Base-by-base conservation (phyloP, 2,888 invertebrate species). In the Bellardia pandia region DNA sequence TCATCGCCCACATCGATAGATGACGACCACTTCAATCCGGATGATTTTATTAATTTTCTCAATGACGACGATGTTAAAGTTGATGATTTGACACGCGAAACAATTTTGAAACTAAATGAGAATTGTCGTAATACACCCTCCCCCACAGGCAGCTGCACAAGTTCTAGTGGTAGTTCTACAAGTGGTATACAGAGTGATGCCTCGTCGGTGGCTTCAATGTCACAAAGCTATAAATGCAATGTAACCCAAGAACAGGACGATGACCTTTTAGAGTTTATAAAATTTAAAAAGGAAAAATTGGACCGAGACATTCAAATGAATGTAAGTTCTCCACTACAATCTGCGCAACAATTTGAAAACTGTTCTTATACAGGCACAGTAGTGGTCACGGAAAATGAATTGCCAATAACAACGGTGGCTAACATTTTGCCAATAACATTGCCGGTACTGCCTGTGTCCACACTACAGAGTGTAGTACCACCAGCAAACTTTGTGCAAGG, bases 61-160 rank as follows among this genome's bases (percentile, higher is more conserved):
- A 90, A 90, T 58, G 91, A 90, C 37, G 90, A 91, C 13, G 91
- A 91, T 76, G 64, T 89, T 6, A 91, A 91, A 88, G 88, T 89
- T 78, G 90, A 90, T 13, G 90, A 90, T 58, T 62, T 90, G 14
- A 89, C 90, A 13, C 78, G 82, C 48, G 90, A 89, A 7, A 74
- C 78, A 16, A 77, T 82, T 37, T 68, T 83, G 33, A 78, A 85
- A 51, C 80, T 85, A 16, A 81, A 90, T 88, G 69, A 89, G 80
- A 23, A 89, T 75, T 88, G 90, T 64, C 90, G 93, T 0, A 90
- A 90, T 58, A 93, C 93, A 2, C 93, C 93, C 0, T 93, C 93
- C 1, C 93, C 93, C 0, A 92, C 92, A 4, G 91, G 90, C 11
- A 93, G 93, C 72, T 91, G 89, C 48, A 89, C 89, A 48, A 90